These are phyloP conservation scores for Lordiphosa fenestrarum DNA, from an alignment of 2,888 invertebrate species.

Conservation along the genomic window DNA sequence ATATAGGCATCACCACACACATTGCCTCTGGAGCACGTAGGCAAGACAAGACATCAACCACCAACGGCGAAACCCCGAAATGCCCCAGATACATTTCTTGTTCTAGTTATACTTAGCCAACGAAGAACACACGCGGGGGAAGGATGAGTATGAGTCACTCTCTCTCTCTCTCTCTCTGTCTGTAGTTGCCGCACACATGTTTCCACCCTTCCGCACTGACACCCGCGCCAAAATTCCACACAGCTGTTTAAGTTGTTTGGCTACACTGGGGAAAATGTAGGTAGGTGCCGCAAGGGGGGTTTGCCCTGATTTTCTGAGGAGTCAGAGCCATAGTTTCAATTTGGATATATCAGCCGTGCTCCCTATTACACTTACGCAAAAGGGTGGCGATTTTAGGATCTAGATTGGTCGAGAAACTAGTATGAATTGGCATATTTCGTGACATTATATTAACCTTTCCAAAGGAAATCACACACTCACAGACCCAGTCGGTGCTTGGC, in stretches of 20 bases:
- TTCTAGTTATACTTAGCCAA: slow-evolving; percentile 9
- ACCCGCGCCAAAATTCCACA: background rate
- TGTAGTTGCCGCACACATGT: slow-evolving; percentile 16
- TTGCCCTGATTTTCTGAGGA: too few relatives aligned
- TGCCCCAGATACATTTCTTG: slow-evolving; percentile 30
- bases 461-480: too few relatives aligned
- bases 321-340: too few relatives aligned
- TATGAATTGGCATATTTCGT: too few relatives aligned
- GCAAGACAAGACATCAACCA: slow-evolving; percentile 3
- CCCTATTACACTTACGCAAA: too few relatives aligned
- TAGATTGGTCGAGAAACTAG: too few relatives aligned
- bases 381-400: too few relatives aligned
- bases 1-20: slow-evolving; percentile 13
- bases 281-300: too few relatives aligned
- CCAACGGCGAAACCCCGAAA: slow-evolving; percentile 17
- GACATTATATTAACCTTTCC: too few relatives aligned
- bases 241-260: slow-evolving; percentile 4
- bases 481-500: too few relatives aligned
- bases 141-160: slow-evolving; percentile 26
- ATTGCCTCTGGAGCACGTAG: slow-evolving; percentile 22
- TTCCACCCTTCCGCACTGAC: slow-evolving; percentile 6
- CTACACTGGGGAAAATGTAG: too few relatives aligned
- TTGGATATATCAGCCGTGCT: too few relatives aligned
- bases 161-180: slow-evolving; percentile 24
- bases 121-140: slow-evolving; percentile 12